Conservation (phyloP, 2,888 invertebrate species). For the Beris chalybata region DNA sequence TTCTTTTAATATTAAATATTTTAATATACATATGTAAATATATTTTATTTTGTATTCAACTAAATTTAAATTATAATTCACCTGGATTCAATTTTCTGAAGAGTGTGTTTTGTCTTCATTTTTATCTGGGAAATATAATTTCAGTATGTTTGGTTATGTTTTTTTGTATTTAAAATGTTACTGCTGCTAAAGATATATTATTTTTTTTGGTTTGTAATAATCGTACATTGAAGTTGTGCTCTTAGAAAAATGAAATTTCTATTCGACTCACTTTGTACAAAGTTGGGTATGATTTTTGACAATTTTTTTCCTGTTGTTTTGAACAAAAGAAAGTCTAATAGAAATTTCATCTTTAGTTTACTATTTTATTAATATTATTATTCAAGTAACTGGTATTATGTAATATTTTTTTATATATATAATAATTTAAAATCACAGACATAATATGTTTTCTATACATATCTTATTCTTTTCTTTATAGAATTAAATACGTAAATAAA, state of each 20-base stretch:
- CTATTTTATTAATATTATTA: slow-evolving; percentile 20
- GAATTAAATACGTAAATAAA: slow-evolving; percentile 10
- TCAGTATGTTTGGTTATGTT: slow-evolving; percentile 12
- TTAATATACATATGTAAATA: slow-evolving; percentile 32
- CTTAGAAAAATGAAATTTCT: slow-evolving; percentile 36
- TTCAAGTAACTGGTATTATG: slow-evolving; percentile 26
- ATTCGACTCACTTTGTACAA: slow-evolving; percentile 9
- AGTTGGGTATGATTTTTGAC: too few relatives aligned
- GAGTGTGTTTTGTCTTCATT: slow-evolving; percentile 25
- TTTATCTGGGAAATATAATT: slow-evolving; percentile 23
- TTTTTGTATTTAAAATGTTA: slow-evolving; percentile 1
- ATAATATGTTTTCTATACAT: slow-evolving; percentile 39
- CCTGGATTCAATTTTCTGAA: slow-evolving; percentile 20
- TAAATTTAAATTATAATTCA: slow-evolving; percentile 20
- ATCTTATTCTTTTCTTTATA: slow-evolving; percentile 29
- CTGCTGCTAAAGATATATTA: neutral
- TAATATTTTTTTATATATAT: slow-evolving; percentile 13
- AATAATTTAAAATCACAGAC: slow-evolving; percentile 40
- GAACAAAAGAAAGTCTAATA: slow-evolving; percentile 23
- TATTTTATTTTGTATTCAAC: slow-evolving; percentile 32
- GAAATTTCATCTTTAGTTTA: slow-evolving; percentile 34
- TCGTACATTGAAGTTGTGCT: slow-evolving; percentile 38
- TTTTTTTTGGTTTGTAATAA: slow-evolving; percentile 25
- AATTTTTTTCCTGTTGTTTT: neutral
- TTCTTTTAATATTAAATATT: slow-evolving; percentile 15